Evolutionary conservation across 2,113 vertebrate species (phyloP), one percentile per base, ranked within the genome.

Genomic region (Mormyrus lacerda): DNA sequence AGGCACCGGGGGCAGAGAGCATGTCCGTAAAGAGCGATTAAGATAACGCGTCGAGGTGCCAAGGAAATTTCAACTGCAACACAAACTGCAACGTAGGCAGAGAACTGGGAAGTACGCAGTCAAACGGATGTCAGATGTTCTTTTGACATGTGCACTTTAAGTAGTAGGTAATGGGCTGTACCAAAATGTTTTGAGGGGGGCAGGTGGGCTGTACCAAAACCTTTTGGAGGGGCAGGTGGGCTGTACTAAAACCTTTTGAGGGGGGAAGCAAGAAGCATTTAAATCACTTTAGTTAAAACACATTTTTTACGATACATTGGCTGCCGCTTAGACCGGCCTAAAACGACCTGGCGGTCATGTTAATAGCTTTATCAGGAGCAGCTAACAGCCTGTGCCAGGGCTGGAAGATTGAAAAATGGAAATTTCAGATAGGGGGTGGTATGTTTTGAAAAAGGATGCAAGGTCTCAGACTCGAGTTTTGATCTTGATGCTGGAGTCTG

Each of bases 371-470:
- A 86, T 89, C 82, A 24, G 85, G 50, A n/a, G 53, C 58, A n/a
- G 53, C 58, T 87, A 45, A 42, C 58, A 87, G 85, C 35, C 21
- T 76, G 85, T 89, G 27, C 48, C 85, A 79, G 55, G 3, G 7
- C 15, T 51, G 48, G 84, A 35, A 89, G 89, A 89, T 87, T 89
- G 61, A 89, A 87, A 85, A 87, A n/a, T 42, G 84, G 35, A 87
- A 89, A 89, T 87, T 89, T 87, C 86, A 89, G 89, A 87, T 13
- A 13, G 83, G 24, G 82, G 5, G 50, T 48, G 47, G 21, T 35
- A 19, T 5, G 31, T 13, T 86, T 47, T 27, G 48, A 31, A 39
- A 55, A 50, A 51, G 85, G 85, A 51, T 86, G 21, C 27, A 51
- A 39, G 27, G 85, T 55, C 48, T 86, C 11, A 86, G 45, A 48